phyloP scores from a whole-genome alignment of 2,888 invertebrate species.

The Nemurella pictetii region DNA sequence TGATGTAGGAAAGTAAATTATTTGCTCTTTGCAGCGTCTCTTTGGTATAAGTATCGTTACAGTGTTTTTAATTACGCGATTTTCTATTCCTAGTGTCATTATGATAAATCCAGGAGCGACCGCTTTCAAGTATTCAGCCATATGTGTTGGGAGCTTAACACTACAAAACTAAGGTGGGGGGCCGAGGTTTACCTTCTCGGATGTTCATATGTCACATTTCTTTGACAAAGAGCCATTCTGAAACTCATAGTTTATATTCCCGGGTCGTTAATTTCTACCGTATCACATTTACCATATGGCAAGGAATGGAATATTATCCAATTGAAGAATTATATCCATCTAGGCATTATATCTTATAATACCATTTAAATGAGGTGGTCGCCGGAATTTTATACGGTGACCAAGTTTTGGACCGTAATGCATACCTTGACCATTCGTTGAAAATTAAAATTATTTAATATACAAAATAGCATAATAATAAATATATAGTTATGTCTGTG shows the following conservation, averaged over 20 bases:
- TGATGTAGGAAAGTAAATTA: not conserved
- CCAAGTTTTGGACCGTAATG: slow-evolving; percentile 28
- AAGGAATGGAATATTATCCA: not conserved
- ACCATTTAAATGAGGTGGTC: not conserved
- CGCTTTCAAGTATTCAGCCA: slow-evolving; percentile 1
- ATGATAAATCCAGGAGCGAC: slow-evolving; percentile 27
- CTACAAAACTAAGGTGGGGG: slow-evolving; percentile 20
- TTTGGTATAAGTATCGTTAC: not conserved
- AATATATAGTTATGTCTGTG: slow-evolving; percentile 14
- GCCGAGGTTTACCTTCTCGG: slow-evolving; percentile 12
- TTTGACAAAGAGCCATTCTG: slow-evolving; percentile 23
- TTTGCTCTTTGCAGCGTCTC: not conserved
- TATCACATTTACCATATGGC: not conserved
- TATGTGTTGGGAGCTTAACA: slow-evolving; percentile 18
- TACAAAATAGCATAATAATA: slow-evolving; percentile 28
- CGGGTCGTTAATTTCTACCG: not conserved
- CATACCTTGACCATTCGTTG: slow-evolving; percentile 33
- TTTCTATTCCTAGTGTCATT: not conserved
- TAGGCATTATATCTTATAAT: not conserved
- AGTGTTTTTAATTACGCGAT: not conserved
- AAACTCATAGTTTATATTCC: not conserved
- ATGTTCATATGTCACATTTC: slow-evolving; percentile 22
- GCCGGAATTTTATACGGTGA: not conserved
- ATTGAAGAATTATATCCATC: not conserved
- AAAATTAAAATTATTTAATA: slow-evolving; percentile 37